A percentile compares a stretch with the other conserved stretches of the same genome.
These are phyloP conservation scores for Aldrovandia affinis DNA, from an alignment of 2,797 vertebrate genomes.

Conservation along the genomic window DNA sequence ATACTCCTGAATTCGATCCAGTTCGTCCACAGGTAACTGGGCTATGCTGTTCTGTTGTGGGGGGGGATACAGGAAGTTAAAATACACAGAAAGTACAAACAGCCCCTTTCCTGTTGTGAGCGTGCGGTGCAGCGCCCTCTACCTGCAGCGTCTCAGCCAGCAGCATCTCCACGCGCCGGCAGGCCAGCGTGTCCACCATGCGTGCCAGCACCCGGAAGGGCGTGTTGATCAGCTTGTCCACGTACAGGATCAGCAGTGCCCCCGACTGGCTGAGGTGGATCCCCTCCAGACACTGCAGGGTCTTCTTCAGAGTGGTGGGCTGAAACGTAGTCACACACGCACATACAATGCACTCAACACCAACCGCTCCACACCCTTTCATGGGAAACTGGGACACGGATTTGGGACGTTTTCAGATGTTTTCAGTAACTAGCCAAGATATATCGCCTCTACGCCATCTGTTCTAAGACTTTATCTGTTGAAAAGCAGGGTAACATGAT, in stretches of 20 bases:
- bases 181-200: slow-evolving; percentile 95
- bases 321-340: slow-evolving; percentile 46
- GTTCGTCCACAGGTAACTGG: slow-evolving; percentile 91
- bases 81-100: not conserved
- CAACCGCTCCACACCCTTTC: no score
- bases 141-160: slow-evolving; percentile 94
- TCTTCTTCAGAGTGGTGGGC: slow-evolving; percentile 93
- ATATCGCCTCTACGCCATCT: no score
- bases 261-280: slow-evolving; percentile 98
- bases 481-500: no score
- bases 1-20: slow-evolving; percentile 91
- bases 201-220: slow-evolving; percentile 93
- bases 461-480: no score
- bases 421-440: no score
- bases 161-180: slow-evolving; percentile 96
- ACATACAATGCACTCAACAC: no score
- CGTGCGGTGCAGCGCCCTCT: not conserved
- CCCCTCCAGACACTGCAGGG: slow-evolving; percentile 93
- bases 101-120: no score
- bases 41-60: slow-evolving; percentile 86
- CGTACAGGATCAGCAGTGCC: slow-evolving; percentile 88
- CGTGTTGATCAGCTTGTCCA: slow-evolving; percentile 91
- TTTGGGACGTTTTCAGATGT: no score
- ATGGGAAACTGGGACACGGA: no score
- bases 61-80: not conserved